Evolutionary conservation across 1,140 invertebrate genomes (phyloP).

Genomic region (Cepaea nemoralis): DNA sequence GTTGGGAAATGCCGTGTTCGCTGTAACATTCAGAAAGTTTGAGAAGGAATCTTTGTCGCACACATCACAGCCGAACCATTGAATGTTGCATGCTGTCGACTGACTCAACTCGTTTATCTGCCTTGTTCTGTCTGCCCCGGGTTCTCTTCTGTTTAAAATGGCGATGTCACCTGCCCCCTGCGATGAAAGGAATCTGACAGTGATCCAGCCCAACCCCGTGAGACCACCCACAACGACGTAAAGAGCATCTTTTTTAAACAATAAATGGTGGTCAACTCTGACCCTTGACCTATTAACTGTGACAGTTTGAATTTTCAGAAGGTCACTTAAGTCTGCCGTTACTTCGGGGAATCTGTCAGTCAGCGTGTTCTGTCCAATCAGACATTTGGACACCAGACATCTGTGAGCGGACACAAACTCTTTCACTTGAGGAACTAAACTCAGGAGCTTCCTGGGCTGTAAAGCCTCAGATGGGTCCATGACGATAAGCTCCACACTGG

Average conservation of each 20-base stretch:
- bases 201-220: constrained; percentile 61
- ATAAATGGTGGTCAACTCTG: not conserved
- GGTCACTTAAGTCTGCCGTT: constrained; percentile 28
- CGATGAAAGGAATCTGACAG: constrained; percentile 48
- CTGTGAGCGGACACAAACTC: constrained; percentile 31
- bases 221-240: constrained; percentile 61
- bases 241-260: constrained; percentile 44
- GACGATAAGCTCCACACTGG: constrained; percentile 1
- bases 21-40: constrained; percentile 35
- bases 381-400: not conserved
- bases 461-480: constrained; percentile 11
- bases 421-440: constrained; percentile 21
- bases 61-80: constrained; percentile 44
- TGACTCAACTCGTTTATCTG: constrained; percentile 44
- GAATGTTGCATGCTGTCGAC: constrained; percentile 40
- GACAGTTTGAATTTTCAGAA: constrained; percentile 7
- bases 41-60: constrained; percentile 37
- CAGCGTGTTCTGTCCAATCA: not conserved
- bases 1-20: constrained; percentile 14
- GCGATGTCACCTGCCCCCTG: constrained; percentile 53
- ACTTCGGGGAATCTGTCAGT: not conserved
- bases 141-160: constrained; percentile 48
- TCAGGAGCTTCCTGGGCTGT: constrained; percentile 14
- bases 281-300: not conserved
- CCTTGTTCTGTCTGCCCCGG: constrained; percentile 20